A percentile compares a stretch with the other conserved stretches of the same genome.
Conservation (phyloP, 2,113 vertebrate species). For the Eudyptes chrysolophus region DNA sequence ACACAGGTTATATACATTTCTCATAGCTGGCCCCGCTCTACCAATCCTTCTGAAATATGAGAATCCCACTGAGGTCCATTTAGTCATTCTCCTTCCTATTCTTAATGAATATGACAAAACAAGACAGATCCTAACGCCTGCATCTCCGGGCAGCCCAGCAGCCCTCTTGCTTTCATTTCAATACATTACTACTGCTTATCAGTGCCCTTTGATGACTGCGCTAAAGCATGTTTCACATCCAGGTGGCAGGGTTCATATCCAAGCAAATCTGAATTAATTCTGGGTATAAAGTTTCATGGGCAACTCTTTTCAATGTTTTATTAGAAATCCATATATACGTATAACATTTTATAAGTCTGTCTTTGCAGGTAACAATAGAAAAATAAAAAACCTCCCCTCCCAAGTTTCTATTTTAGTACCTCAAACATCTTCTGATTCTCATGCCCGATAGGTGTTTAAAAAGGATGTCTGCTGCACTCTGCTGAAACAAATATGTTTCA, state of each 20-base stretch:
- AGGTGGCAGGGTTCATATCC: not conserved
- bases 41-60: conserved; percentile 32
- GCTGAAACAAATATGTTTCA: not conserved
- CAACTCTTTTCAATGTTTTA: not conserved
- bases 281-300: not conserved
- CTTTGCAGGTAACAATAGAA: not conserved
- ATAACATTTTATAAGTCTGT: not conserved
- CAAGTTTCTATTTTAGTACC: not conserved
- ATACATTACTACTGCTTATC: not conserved
- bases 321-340: not conserved
- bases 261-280: not conserved
- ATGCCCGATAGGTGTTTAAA: not conserved
- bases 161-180: not conserved
- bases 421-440: not conserved
- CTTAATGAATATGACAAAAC: conserved; percentile 26
- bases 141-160: not conserved
- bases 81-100: not conserved
- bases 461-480: not conserved
- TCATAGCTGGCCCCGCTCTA: not conserved
- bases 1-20: not conserved
- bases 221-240: not conserved
- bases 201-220: not conserved
- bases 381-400: not conserved
- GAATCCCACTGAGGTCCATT: not conserved
- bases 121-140: not conserved